Evolutionary conservation across 2,797 vertebrate genomes (phyloP), one percentile per base, ranked within the genome.

Genomic region (Pangasius mekongensis): DNA sequence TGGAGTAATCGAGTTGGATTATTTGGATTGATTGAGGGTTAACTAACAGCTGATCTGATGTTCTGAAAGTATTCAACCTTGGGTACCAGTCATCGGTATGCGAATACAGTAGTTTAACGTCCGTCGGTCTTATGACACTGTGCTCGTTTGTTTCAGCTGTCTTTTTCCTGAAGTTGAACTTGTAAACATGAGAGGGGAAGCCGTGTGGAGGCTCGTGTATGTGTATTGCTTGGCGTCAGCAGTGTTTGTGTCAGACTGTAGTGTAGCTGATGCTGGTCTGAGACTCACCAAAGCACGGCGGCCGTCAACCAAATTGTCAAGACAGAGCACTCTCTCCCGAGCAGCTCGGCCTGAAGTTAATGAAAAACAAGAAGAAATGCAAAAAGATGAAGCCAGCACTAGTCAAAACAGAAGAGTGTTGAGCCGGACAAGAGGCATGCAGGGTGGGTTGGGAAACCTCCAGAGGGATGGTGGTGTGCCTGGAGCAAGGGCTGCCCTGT

Each of bases 391-490:
- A 60, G 80, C 20, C 5, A 83, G 16, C 89, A 73, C 88, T 60
- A 91, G 84, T 80, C 89, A 36, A 58, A 3, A 0, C 73, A 91
- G 86, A 83, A 56, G 84, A 89, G 86, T 71, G 88, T 47, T 90
- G 87, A 90, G 84, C 77, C 91, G 86, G 85, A 94, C 91, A 93
- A 93, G 92, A 95, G 77, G 93, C 89, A 90, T 13, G 43, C 58
- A 85, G 10, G 91, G 92, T 24, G 90, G 81, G 90, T 87, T 90
- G 86, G 94, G 90, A 33, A 54, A 87, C 67, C 90, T 88, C 36
- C 95, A 92, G 47, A 81, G 94, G 39, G 98, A 98, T 0, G 97
- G 97, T 90, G 96, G 96, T 58, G 89, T 95, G 24, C 95, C 95
- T 0, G 93, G 95, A 64, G 89, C 95, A 0, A 95, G 96, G 74